Evolutionary conservation across 92 coral and sea anemone genomes (phyloP), one percentile per base, ranked within the genome.

Genomic region (Phenganax subtilis): DNA sequence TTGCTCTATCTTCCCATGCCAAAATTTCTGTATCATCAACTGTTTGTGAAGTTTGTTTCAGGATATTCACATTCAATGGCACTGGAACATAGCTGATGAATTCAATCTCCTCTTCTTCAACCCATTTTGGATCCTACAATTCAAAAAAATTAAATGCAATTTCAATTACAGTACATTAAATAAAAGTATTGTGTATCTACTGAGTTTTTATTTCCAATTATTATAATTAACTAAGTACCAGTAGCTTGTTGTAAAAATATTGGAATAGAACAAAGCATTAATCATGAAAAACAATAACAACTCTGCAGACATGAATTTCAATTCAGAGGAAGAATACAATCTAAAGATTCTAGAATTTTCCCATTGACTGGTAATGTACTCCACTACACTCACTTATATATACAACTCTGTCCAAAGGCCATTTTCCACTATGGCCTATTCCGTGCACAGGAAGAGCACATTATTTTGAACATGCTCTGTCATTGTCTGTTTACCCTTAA

Each of bases 1-100:
- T 64, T 12, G 91, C 75, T 75, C 93, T 88, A 71, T 93, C 98
- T 25, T 82, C 85, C 98, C 98, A 93, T 69, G 88, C 94, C 82
- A 90, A 93, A 47, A 93, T 28, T 17, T 82, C 87, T 20, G 88
- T 93, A 30, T 85, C 86, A 87, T 88, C 91, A 51, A 62, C 47
- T 56, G 75, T 44, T 44, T 75, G 16, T 29, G 81, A 82, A 10
- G 73, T 75, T 9, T 55, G 71, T 31, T 74, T 60, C 15, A 76
- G 89, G 29, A 88, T 67, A 8, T 65, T 64, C 11, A 62, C 54
- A 68, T 85, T 88, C 65, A 88, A 47, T 9, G 93, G 91, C 7
- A 89, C 90, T 76, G 91, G 76, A 29, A 74, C 78, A 85, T 93
- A 93, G 54, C 76, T 84, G 7, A 93, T 79, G 76, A 91, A 91